Evolutionary conservation across 2,888 invertebrate genomes (phyloP).

Genomic region (Eristalinus aeneus): DNA sequence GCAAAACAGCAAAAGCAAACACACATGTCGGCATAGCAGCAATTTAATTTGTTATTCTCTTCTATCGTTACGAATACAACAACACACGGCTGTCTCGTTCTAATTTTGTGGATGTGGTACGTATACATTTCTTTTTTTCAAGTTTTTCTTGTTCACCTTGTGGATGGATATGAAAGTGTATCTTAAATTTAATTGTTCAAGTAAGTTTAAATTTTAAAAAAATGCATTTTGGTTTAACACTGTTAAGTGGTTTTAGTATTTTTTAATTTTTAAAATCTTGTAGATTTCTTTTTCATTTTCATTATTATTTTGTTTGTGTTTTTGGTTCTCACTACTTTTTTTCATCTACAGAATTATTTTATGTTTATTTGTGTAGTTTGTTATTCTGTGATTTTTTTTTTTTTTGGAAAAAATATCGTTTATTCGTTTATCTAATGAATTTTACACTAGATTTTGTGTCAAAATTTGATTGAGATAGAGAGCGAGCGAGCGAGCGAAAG

Average conservation of each 20-base stretch:
- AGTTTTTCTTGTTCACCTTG: conserved; percentile 23
- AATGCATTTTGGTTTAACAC: neutral
- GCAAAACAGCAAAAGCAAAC: conserved; percentile 71
- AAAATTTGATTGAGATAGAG: neutral
- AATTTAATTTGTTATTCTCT: conserved; percentile 44
- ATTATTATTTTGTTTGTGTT: conserved; percentile 22
- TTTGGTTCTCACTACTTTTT: conserved; percentile 40
- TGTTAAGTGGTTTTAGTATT: neutral
- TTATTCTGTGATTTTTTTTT: conserved; percentile 3
- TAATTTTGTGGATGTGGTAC: neutral
- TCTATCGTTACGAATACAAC: neutral
- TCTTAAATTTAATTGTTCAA: neutral
- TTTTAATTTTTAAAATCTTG: conserved; percentile 7
- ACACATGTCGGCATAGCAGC: conserved; percentile 71
- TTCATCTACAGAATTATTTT: conserved; percentile 57
- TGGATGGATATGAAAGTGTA: neutral
- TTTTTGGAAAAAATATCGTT: conserved; percentile 42
- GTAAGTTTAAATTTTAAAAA: neutral
- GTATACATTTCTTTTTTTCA: conserved; percentile 17
- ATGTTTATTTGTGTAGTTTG: conserved; percentile 13
- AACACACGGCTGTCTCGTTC: neutral
- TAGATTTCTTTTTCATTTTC: conserved; percentile 24
- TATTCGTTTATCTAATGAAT: conserved; percentile 11
- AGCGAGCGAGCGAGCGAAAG: neutral
- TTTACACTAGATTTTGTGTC: conserved; percentile 42